Conservation (phyloP, 2,888 invertebrate species). For the Periphyllus acericola region DNA sequence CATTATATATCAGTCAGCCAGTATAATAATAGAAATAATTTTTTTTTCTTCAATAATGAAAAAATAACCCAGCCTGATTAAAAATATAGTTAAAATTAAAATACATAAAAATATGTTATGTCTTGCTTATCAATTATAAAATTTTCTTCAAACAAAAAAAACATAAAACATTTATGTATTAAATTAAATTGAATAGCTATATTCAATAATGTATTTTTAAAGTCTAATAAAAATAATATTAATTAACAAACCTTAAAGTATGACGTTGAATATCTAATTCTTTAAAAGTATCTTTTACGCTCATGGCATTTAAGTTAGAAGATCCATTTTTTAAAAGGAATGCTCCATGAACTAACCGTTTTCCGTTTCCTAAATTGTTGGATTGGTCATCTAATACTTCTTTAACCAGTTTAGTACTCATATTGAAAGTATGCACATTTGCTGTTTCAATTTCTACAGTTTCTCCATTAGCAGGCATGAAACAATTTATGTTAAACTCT, state of each 20-base stretch:
- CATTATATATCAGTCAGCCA: too few species aligned
- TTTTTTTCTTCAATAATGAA: too few species aligned
- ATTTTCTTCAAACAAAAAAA: too few species aligned
- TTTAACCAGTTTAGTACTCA: conserved; percentile 83
- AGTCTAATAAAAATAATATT: too few species aligned
- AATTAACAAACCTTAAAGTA: conserved; percentile 71
- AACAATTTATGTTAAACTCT: conserved; percentile 90
- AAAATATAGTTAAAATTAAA: too few species aligned
- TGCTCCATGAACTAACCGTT: conserved; percentile 86
- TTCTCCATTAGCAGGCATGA: conserved; percentile 98
- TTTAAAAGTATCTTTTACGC: conserved; percentile 87
- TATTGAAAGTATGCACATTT: conserved; percentile 89
- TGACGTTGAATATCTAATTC: conserved; percentile 86
- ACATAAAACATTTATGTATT: too few species aligned
- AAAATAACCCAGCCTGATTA: too few species aligned
- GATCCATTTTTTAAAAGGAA: conserved; percentile 89
- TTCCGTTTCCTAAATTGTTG: conserved; percentile 64
- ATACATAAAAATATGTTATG: too few species aligned
- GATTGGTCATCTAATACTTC: conserved; percentile 73
- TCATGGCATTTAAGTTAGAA: conserved; percentile 78
- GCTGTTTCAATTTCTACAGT: conserved; percentile 88
- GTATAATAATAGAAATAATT: too few species aligned
- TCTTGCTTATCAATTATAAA: too few species aligned
- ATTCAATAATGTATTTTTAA: too few species aligned
- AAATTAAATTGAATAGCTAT: too few species aligned